A percentile compares a stretch with the other conserved stretches of the same genome.
phyloP scores from a whole-genome alignment of 2,888 invertebrate species.

The Andrena chrysosceles region DNA sequence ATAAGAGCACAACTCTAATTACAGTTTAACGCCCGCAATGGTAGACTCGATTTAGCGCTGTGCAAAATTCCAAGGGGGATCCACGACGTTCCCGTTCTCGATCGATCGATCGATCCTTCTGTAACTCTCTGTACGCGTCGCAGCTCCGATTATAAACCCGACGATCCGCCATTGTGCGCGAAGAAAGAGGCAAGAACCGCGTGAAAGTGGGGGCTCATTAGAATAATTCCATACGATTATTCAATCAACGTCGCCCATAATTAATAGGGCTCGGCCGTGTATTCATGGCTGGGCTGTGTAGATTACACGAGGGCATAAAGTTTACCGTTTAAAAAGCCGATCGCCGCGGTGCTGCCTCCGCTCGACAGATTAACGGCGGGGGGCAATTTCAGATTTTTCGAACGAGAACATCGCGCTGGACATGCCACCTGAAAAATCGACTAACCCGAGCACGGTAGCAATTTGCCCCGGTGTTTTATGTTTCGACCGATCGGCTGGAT shows the following conservation, averaged over 20 bases:
- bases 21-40: background rate
- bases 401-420: constrained; percentile 15
- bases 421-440: constrained; percentile 34
- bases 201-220: constrained; percentile 41
- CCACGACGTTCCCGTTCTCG: background rate
- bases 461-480: constrained; percentile 43
- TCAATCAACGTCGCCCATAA: constrained; percentile 64
- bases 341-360: constrained; percentile 7
- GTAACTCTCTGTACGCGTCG: background rate
- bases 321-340: constrained; percentile 41
- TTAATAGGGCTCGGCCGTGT: constrained; percentile 43
- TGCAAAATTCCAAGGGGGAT: background rate
- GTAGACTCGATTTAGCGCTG: background rate
- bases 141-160: constrained; percentile 1
- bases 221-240: constrained; percentile 72
- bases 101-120: constrained; percentile 7
- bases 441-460: constrained; percentile 25
- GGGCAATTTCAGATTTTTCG: constrained; percentile 50
- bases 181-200: constrained; percentile 19
- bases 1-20: background rate
- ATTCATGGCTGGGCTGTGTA: constrained; percentile 25
- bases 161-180: constrained; percentile 6
- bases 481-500: constrained; percentile 31
- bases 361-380: constrained; percentile 47
- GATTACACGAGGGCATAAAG: constrained; percentile 30